A percentile compares a stretch with the other conserved stretches of the same genome.
Conservation (phyloP, 2,888 invertebrate genomes). For the Antitype chi region DNA sequence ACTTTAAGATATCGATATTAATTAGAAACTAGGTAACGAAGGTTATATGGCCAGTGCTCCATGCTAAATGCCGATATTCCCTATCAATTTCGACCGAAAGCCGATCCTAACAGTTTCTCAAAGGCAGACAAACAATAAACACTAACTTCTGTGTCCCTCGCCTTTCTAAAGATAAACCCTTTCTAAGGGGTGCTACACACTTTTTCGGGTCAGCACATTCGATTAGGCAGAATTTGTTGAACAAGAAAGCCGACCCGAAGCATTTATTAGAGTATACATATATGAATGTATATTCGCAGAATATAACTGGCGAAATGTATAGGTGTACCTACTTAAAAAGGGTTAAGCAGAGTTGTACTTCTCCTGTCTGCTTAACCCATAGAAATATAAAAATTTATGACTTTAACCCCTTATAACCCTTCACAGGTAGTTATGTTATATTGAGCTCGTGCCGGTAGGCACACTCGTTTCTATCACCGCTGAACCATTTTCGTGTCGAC, state of each 20-base stretch:
- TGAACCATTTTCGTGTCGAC: neutral
- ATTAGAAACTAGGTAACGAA: constrained; percentile 3
- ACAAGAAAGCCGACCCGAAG: neutral
- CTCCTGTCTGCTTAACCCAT: neutral
- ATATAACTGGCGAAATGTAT: neutral
- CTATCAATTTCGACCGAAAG: constrained; percentile 1
- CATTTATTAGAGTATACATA: no score
- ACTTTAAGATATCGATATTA: neutral
- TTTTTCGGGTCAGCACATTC: neutral
- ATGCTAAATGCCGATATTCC: constrained; percentile 17
- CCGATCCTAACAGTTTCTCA: constrained; percentile 2
- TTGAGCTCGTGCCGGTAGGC: neutral
- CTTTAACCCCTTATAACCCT: neutral
- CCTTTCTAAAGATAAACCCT: constrained; percentile 36
- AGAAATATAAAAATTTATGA: no score
- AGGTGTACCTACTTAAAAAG: neutral
- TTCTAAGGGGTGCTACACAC: neutral
- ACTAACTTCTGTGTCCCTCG: constrained; percentile 10
- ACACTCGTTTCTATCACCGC: neutral
- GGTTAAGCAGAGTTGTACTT: neutral
- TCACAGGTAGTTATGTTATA: neutral
- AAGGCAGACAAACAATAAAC: constrained; percentile 8
- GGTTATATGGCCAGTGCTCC: constrained; percentile 3
- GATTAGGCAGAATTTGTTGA: neutral
- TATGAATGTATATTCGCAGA: neutral